These are phyloP conservation scores for Macrosiphum euphorbiae DNA, from an alignment of 2,888 invertebrate genomes.

Conservation along the genomic window DNA sequence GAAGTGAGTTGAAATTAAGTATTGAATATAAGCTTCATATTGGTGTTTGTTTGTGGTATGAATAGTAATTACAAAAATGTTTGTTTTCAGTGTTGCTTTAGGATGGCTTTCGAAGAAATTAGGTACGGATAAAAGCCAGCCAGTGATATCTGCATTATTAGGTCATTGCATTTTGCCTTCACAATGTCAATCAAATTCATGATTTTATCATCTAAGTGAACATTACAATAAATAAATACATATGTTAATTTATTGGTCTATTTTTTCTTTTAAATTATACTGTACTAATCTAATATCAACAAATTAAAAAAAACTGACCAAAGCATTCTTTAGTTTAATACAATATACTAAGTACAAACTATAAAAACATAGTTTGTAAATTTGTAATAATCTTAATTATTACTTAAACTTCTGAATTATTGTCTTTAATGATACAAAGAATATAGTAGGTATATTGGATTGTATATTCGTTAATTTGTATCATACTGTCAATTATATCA, in stretches of 20 bases:
- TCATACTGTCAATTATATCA: background rate
- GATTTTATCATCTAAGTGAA: background rate
- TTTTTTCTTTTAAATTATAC: background rate
- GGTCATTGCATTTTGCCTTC: slow-evolving; percentile 41
- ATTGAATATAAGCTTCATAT: background rate
- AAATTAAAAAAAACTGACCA: background rate
- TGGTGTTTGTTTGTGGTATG: background rate
- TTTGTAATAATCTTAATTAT: too few relatives aligned
- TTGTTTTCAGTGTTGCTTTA: slow-evolving; percentile 51
- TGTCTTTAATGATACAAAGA: too few relatives aligned
- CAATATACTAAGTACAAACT: background rate
- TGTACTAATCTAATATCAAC: background rate
- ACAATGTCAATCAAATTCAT: slow-evolving; percentile 31
- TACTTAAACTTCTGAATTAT: background rate
- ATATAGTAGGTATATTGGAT: background rate
- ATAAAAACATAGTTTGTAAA: background rate
- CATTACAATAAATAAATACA: background rate
- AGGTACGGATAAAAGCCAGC: slow-evolving; percentile 45
- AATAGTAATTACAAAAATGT: background rate
- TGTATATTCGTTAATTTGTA: background rate
- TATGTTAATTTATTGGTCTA: background rate
- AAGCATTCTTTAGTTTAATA: background rate
- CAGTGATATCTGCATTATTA: slow-evolving; percentile 49
- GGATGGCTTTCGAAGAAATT: slow-evolving; percentile 59
- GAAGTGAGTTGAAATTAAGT: slow-evolving; percentile 44